These are phyloP conservation scores for Aurelia sp. DNA, from an alignment of 30 jellyfish, hydroid and myxozoan species.

Conservation along the genomic window DNA sequence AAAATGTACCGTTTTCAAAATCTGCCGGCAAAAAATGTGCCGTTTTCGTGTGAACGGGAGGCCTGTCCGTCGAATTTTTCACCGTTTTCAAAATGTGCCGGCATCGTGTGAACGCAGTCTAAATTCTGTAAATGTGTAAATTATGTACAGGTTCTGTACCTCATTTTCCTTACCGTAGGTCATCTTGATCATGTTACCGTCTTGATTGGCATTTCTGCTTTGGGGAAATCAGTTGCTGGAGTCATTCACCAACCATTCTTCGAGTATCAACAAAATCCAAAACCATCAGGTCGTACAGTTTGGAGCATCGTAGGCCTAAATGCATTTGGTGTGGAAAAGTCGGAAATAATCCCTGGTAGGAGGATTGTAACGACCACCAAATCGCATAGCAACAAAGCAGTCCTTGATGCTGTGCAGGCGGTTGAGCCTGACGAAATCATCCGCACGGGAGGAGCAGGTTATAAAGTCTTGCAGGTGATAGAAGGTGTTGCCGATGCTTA, in stretches of 20 bases:
- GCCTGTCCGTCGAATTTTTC: too few relatives aligned
- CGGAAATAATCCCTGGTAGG: conserved; percentile 74
- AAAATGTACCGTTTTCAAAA: too few relatives aligned
- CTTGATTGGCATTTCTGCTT: conserved; percentile 92
- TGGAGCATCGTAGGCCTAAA: conserved; percentile 97
- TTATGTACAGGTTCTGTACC: too few relatives aligned
- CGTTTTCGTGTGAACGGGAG: too few relatives aligned
- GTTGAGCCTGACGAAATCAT: conserved; percentile 75
- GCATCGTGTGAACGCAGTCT: too few relatives aligned
- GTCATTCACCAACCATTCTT: conserved; percentile 96
- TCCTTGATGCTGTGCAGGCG: conserved; percentile 84
- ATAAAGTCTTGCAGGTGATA: conserved; percentile 80
- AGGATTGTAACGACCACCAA: conserved; percentile 89
- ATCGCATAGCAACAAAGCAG: conserved; percentile 86
- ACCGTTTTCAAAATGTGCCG: too few relatives aligned
- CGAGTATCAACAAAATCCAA: conserved; percentile 42
- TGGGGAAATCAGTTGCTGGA: conserved; percentile 99
- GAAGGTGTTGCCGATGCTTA: conserved; percentile 99
- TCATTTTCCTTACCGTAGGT: conserved; percentile 38
- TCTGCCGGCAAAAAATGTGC: too few relatives aligned
- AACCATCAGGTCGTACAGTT: conserved; percentile 80
- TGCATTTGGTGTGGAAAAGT: conserved; percentile 74
- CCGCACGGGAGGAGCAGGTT: conserved; percentile 96
- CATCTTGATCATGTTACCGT: conserved; percentile 94
- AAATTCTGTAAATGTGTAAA: too few relatives aligned